Conservation (phyloP, 2,888 invertebrate genomes). For the Drosophila melanosoma region DNA sequence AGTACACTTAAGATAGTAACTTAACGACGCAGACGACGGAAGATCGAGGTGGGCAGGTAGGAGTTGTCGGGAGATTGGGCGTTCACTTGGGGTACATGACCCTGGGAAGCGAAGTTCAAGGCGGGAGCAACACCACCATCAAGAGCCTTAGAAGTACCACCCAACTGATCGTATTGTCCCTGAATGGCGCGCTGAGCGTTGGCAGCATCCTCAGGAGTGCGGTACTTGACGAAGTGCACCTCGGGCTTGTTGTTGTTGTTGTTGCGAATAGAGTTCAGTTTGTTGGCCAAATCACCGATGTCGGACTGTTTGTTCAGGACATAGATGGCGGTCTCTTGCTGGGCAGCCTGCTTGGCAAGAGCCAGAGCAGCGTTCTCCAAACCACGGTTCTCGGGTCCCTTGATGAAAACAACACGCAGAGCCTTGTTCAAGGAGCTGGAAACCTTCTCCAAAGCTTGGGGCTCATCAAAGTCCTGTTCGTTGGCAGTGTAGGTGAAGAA, state of each 20-base stretch:
- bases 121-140: constrained; percentile 77
- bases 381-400: constrained; percentile 78
- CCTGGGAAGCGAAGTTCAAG: constrained; percentile 78
- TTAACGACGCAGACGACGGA: constrained; percentile 74
- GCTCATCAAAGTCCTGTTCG: constrained; percentile 75
- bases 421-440: constrained; percentile 63
- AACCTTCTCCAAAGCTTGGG: constrained; percentile 54
- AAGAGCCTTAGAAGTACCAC: constrained; percentile 64
- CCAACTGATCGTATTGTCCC: constrained; percentile 74
- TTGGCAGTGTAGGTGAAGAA: constrained; percentile 77
- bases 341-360: constrained; percentile 72
- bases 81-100: constrained; percentile 50
- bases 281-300: constrained; percentile 67
- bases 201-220: constrained; percentile 79
- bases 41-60: constrained; percentile 75
- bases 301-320: constrained; percentile 82
- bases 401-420: constrained; percentile 80
- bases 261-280: constrained; percentile 63
- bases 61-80: constrained; percentile 59
- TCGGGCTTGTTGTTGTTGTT: constrained; percentile 76
- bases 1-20: constrained; percentile 13
- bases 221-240: constrained; percentile 83
- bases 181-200: constrained; percentile 80
- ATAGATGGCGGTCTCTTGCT: constrained; percentile 83
- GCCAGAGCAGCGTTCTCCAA: constrained; percentile 76